Evolutionary conservation across 1,140 invertebrate species (phyloP), one percentile per base, ranked within the genome.

Genomic region (Brachionus calyciflorus): DNA sequence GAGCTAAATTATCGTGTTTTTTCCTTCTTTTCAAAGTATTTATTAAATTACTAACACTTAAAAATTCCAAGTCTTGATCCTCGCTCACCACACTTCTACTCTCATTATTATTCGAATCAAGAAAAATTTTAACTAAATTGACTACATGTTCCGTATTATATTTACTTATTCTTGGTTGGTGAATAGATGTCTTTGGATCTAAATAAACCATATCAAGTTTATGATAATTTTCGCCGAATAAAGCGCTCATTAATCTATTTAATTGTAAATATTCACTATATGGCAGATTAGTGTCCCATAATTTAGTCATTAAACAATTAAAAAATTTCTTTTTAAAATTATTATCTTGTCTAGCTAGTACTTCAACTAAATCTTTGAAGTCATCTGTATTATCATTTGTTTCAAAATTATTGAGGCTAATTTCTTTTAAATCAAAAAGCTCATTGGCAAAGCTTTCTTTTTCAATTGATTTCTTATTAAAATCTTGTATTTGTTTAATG

Each of bases 141-240:
- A 65, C 60, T 37, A 65, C 60, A 14, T 65, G 60, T 12, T 65
- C 60, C 1, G 60, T 19, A 44, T 65, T 44, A 12, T 44, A 41
- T n/a, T 65, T 65, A 41, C 10, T 44, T 65, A 9, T 2, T 19
- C 40, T 65, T 4, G 12, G 40, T 28, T 46, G 60, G n/a, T 24
- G 40, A 2, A 14, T 33, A 17, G 55, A 44, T 46, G 3, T 7
- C 14, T 46, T 46, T 46, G 44, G n/a, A 30, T 10, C 40, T 33
- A 40, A 40, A 63, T 17, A 63, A 40, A 21, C 48, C 3, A 30
- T 33, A 30, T 73, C 46, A 30, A 51, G 30, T 73, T 55, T 73
- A 30, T 73, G 69, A 55, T 73, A 73, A 26, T 51, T 73, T 55
- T 73, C 69, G 7, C 69, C 69, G 24, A 73, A 73, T 14, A 73